Conservation (phyloP, 2,888 invertebrate species). For the Eupithecia dodoneata region DNA sequence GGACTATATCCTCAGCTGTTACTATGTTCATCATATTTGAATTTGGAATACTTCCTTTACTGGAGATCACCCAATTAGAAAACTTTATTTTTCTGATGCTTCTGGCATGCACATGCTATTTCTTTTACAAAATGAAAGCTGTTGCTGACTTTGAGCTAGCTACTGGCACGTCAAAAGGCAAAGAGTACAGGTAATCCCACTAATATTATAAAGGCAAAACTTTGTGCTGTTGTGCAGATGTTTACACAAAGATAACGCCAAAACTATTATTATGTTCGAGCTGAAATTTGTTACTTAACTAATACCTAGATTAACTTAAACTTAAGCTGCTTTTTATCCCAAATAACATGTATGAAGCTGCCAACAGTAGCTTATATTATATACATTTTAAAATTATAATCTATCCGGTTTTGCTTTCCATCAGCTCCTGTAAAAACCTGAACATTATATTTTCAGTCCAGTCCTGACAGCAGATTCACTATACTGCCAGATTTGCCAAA, state of each 20-base stretch:
- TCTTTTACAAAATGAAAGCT: conserved; percentile 76
- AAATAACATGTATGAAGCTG: too few species aligned
- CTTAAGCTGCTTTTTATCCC: too few species aligned
- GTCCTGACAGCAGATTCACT: conserved; percentile 87
- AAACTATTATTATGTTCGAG: too few species aligned
- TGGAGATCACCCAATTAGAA: conserved; percentile 85
- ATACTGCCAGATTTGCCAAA: conserved; percentile 93
- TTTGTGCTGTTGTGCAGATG: too few species aligned
- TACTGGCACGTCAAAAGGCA: conserved; percentile 73
- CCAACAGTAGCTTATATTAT: too few species aligned
- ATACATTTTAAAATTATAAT: background rate
- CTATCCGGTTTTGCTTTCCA: background rate
- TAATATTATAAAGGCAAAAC: background rate
- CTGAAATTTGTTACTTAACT: too few species aligned
- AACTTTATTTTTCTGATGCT: conserved; percentile 73
- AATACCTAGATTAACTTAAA: too few species aligned
- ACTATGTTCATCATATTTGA: conserved; percentile 89
- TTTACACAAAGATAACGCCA: too few species aligned
- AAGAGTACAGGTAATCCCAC: conserved; percentile 68
- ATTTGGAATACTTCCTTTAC: conserved; percentile 86
- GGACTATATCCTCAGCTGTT: conserved; percentile 88
- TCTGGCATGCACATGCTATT: conserved; percentile 67
- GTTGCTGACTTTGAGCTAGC: conserved; percentile 74
- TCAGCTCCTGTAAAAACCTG: background rate
- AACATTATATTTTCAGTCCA: conserved; percentile 60